These are phyloP conservation scores for Phenacoccus solenopsis DNA, from an alignment of 1,140 invertebrate genomes.

Conservation along the genomic window DNA sequence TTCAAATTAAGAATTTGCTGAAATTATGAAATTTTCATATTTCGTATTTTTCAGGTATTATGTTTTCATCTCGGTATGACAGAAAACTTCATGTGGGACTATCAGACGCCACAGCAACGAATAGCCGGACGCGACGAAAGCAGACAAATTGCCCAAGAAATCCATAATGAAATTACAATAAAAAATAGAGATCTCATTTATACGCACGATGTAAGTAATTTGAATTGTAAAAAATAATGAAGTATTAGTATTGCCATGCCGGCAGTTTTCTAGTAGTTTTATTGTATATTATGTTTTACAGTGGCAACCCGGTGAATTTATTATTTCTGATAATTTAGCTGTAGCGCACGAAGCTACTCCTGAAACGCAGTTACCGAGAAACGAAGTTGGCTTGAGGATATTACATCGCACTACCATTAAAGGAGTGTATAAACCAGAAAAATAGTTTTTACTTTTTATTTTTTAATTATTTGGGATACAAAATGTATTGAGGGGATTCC, in stretches of 20 bases:
- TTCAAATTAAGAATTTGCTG: background rate
- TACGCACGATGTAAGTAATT: constrained; percentile 34
- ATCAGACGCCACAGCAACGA: constrained; percentile 30
- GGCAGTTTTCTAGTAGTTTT: constrained; percentile 5
- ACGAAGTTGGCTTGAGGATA: constrained; percentile 36
- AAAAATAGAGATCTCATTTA: constrained; percentile 35
- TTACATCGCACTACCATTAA: constrained; percentile 36
- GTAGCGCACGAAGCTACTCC: constrained; percentile 38
- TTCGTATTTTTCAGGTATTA: constrained; percentile 32
- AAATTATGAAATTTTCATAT: constrained; percentile 7
- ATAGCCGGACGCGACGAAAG: constrained; percentile 32
- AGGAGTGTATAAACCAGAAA: constrained; percentile 32
- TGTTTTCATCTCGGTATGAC: constrained; percentile 41
- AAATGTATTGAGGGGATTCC: background rate
- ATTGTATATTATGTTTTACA: constrained; percentile 32
- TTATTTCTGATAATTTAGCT: constrained; percentile 39
- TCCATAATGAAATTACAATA: constrained; percentile 37
- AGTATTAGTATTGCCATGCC: background rate
- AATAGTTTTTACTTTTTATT: constrained; percentile 22
- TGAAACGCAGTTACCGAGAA: constrained; percentile 34
- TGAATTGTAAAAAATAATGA: background rate
- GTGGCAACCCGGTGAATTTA: constrained; percentile 40
- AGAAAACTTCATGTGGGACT: constrained; percentile 35
- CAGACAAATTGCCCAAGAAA: constrained; percentile 32
- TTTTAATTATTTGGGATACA: background rate